Percentiles rank a stretch among this genome's conserved stretches.
phyloP scores from a whole-genome alignment of 2,888 invertebrate genomes.

The Aromia moschata region DNA sequence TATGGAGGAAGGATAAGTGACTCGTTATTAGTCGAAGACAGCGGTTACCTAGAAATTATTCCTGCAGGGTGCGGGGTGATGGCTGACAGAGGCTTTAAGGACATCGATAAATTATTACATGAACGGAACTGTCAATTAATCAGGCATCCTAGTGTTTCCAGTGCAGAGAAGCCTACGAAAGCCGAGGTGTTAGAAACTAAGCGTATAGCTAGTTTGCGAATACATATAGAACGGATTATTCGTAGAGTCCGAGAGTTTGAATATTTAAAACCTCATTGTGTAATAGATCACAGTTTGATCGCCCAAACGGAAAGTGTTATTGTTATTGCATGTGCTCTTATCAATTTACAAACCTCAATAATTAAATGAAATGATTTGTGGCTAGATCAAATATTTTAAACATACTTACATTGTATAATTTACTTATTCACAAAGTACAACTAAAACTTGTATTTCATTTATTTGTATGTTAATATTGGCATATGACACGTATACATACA shows the following conservation, averaged over 20 bases:
- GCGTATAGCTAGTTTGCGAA: constrained; percentile 40
- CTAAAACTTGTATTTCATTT: no score
- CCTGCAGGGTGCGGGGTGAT: constrained; percentile 10
- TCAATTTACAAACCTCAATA: no score
- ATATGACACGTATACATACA: no score
- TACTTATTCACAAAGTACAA: no score
- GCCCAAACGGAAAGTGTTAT: constrained; percentile 16
- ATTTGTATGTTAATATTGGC: no score
- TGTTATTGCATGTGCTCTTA: no score
- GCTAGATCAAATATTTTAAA: no score
- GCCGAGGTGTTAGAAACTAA: constrained; percentile 38
- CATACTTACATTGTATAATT: no score
- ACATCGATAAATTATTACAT: constrained; percentile 27
- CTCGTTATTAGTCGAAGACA: not conserved
- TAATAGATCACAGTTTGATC: constrained; percentile 29
- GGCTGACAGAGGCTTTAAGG: constrained; percentile 43
- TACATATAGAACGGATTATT: constrained; percentile 40
- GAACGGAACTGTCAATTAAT: constrained; percentile 25
- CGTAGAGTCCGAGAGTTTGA: constrained; percentile 31
- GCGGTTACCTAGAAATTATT: constrained; percentile 30
- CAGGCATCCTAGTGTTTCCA: constrained; percentile 34
- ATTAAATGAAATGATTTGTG: no score
- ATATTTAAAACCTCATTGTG: constrained; percentile 30
- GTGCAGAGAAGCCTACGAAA: constrained; percentile 27
- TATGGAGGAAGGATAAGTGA: constrained; percentile 39